Conservation (phyloP, 2,113 vertebrate species). For the Microtus pennsylvanicus region DNA sequence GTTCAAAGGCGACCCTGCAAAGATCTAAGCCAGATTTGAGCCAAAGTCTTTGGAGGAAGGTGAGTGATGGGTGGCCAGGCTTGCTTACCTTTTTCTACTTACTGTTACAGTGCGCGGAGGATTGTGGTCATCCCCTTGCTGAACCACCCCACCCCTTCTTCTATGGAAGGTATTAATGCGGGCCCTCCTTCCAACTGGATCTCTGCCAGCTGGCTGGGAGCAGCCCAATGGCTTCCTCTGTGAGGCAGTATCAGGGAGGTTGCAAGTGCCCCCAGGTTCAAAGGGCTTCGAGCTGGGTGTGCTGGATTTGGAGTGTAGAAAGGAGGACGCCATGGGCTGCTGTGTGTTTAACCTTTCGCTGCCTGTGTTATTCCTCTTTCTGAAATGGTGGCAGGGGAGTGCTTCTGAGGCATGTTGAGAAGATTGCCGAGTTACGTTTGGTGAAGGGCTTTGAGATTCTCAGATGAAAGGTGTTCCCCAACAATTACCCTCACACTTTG, state of each 20-base stretch:
- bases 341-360: slow-evolving; percentile 45
- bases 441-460: slow-evolving; percentile 74
- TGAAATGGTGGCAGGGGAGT: background rate
- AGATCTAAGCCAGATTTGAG: slow-evolving; percentile 32
- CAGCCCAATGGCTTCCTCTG: background rate
- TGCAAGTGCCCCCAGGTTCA: background rate
- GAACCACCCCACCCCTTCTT: slow-evolving; percentile 55
- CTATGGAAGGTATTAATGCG: slow-evolving; percentile 53
- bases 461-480: slow-evolving; percentile 76
- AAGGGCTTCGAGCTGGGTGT: background rate
- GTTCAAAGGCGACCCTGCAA: slow-evolving; percentile 77
- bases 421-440: slow-evolving; percentile 77
- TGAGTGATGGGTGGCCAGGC: background rate
- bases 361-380: background rate
- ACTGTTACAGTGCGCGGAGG: slow-evolving; percentile 48
- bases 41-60: slow-evolving; percentile 24
- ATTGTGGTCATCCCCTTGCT: slow-evolving; percentile 43
- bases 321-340: background rate
- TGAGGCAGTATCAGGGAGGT: background rate
- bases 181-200: slow-evolving; percentile 47
- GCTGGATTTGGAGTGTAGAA: background rate
- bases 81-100: slow-evolving; percentile 53
- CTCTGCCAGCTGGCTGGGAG: background rate
- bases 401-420: slow-evolving; percentile 14
- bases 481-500: slow-evolving; percentile 77